Evolutionary conservation across 1,140 invertebrate genomes (phyloP), one percentile per base, ranked within the genome.

Genomic region (Drosophila grimshawi): DNA sequence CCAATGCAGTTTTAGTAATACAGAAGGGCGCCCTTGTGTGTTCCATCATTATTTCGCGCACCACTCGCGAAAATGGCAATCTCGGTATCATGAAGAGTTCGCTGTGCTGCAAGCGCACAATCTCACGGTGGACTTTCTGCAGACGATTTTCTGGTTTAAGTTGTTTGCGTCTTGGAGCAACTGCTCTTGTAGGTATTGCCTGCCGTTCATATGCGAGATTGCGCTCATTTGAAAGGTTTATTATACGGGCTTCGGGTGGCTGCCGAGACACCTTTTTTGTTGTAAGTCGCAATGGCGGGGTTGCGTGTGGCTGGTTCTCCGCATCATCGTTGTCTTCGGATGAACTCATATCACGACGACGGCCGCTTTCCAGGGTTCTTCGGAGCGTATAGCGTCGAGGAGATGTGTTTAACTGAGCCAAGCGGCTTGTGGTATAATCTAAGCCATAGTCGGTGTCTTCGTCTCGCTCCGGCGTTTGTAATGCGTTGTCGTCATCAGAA

Each of bases 1-100:
- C 79, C 2, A 95, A 48, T 8, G 95, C 95, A 4, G 83, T 60
- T 4, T 76, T 70, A 75, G 96, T 95, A 73, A 96, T 94, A 59
- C 90, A 93, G 2, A 37, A 6, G 0, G 29, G 6, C 5, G n/a
- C 0, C 0, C 2, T 11, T 2, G 19, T 8, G 5, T 19, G 11
- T 0, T 70, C 4, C 0, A 27, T 1, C n/a, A 92, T 61, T 5
- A 92, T 35, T 66, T 93, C 92, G 3, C 83, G 78, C 3, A 93
- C 77, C 11, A 93, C 0, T n/a, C 92, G 81, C 2, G 81, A 57
- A 63, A 93, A 93, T 0, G 92, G 72, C 7, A 91, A 51, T 1
- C 74, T 76, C 2, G 92, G 90, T 61, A 93, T 90, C 1, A 92
- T 5, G 6, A 56, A 46, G 2, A 8, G 1, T 0, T 53, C 29